phyloP scores from a whole-genome alignment of 2,888 invertebrate species.

The Phoronis australis region DNA sequence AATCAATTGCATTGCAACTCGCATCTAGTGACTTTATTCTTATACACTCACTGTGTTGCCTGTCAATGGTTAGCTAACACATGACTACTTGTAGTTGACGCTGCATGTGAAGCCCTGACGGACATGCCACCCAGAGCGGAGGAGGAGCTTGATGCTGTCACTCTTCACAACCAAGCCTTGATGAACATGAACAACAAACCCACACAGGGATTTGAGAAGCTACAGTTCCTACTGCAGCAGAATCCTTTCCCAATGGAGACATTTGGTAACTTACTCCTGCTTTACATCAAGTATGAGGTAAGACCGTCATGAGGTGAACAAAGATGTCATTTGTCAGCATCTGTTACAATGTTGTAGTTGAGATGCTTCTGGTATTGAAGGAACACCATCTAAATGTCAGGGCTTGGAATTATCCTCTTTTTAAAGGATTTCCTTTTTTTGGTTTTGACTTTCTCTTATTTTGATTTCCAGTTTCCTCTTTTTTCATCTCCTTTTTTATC shows the following conservation, averaged over 20 bases:
- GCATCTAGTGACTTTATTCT: no score
- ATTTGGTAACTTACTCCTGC: constrained; percentile 86
- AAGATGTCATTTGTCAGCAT: no score
- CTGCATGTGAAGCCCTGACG: constrained; percentile 63
- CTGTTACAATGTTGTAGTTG: not conserved
- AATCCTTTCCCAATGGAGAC: constrained; percentile 97
- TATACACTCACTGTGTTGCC: no score
- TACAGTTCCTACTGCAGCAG: constrained; percentile 89
- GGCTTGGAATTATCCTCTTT: no score
- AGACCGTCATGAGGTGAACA: no score
- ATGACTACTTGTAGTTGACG: constrained; percentile 66
- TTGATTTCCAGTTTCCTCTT: no score
- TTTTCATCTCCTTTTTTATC: no score
- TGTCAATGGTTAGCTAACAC: no score
- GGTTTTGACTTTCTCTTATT: no score
- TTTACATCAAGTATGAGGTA: constrained; percentile 91
- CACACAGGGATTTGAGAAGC: constrained; percentile 88
- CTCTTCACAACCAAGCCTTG: constrained; percentile 93
- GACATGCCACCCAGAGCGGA: constrained; percentile 72
- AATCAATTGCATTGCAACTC: no score
- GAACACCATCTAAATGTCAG: no score
- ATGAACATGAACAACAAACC: constrained; percentile 83
- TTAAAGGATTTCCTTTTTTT: no score
- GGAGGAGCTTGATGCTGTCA: constrained; percentile 95
- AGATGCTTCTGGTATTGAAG: not conserved